Percentiles rank a stretch among this genome's conserved stretches.
Conservation (phyloP, 2,888 invertebrate species). For the Agriopis leucophaearia region DNA sequence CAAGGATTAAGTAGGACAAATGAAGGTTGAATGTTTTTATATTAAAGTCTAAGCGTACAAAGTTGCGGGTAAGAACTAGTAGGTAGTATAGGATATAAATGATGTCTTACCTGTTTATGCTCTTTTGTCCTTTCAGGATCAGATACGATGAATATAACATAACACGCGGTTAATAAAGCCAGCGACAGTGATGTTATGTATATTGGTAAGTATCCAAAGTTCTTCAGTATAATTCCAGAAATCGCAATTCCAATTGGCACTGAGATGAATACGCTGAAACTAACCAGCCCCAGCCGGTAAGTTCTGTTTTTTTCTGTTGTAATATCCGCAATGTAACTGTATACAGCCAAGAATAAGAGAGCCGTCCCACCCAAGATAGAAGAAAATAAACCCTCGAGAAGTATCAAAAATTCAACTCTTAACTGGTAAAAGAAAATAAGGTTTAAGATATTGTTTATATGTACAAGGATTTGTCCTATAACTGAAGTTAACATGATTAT, state of each 20-base stretch:
- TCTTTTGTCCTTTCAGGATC: conserved; percentile 83
- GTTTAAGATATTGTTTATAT: conserved; percentile 62
- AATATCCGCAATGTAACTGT: conserved; percentile 78
- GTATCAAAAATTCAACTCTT: conserved; percentile 62
- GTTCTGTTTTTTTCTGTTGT: conserved; percentile 75
- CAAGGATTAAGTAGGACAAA: no score
- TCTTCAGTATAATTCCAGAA: conserved; percentile 43
- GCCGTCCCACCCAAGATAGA: not conserved
- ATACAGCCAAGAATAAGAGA: conserved; percentile 51
- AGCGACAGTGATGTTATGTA: conserved; percentile 55
- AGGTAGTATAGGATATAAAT: no score
- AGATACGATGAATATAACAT: conserved; percentile 16
- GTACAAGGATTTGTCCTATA: conserved; percentile 64
- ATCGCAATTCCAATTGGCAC: conserved; percentile 44
- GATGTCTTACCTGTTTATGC: conserved; percentile 53
- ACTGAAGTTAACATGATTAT: conserved; percentile 72
- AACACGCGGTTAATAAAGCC: conserved; percentile 23
- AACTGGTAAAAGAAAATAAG: conserved; percentile 68
- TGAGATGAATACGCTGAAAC: conserved; percentile 41
- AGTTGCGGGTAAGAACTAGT: no score
- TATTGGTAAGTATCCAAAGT: conserved; percentile 12
- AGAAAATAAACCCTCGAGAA: conserved; percentile 44
- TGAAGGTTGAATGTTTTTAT: no score
- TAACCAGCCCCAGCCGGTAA: conserved; percentile 72
- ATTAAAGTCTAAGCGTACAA: no score